A percentile compares a stretch with the other conserved stretches of the same genome.
phyloP scores from a whole-genome alignment of 2,888 invertebrate species.

The Steinernema carpocapsae region DNA sequence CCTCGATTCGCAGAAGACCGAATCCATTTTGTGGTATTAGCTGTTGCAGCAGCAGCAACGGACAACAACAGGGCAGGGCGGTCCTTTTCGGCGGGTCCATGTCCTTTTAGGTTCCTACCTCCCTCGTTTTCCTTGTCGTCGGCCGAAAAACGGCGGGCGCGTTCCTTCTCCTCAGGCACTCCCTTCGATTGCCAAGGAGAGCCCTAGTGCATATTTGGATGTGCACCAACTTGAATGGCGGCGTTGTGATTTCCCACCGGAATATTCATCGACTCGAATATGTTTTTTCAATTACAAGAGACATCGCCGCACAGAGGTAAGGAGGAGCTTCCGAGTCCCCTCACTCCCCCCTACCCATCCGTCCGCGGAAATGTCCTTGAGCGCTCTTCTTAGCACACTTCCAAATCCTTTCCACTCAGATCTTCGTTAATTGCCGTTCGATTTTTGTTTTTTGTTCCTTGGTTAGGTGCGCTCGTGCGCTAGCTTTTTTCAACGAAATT shows the following conservation, averaged over 20 bases:
- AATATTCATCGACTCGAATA: conserved; percentile 32
- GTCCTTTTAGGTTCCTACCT: conserved; percentile 34
- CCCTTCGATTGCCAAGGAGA: conserved; percentile 28
- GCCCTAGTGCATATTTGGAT: conserved; percentile 17
- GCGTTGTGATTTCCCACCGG: conserved; percentile 33
- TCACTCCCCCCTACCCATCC: background rate
- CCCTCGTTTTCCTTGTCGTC: conserved; percentile 19
- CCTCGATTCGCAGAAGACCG: background rate
- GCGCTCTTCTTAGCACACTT: background rate
- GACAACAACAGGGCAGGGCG: conserved; percentile 9
- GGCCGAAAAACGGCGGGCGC: conserved; percentile 7
- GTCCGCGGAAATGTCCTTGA: background rate
- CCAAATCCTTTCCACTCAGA: background rate
- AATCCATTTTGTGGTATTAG: conserved; percentile 15
- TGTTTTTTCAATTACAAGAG: conserved; percentile 35
- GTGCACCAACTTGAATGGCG: conserved; percentile 19
- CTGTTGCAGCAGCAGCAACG: background rate
- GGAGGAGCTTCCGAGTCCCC: conserved; percentile 23
- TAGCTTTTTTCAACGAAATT: too few species aligned
- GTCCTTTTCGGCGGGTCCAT: conserved; percentile 15
- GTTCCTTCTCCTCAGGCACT: conserved; percentile 20
- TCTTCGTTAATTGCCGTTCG: background rate
- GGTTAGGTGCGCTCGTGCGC: too few species aligned
- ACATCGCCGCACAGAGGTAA: conserved; percentile 33
- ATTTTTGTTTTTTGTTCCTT: background rate